These are phyloP conservation scores for Kryptolebias ocellatus DNA, from an alignment of 2,797 vertebrate genomes.

Conservation along the genomic window DNA sequence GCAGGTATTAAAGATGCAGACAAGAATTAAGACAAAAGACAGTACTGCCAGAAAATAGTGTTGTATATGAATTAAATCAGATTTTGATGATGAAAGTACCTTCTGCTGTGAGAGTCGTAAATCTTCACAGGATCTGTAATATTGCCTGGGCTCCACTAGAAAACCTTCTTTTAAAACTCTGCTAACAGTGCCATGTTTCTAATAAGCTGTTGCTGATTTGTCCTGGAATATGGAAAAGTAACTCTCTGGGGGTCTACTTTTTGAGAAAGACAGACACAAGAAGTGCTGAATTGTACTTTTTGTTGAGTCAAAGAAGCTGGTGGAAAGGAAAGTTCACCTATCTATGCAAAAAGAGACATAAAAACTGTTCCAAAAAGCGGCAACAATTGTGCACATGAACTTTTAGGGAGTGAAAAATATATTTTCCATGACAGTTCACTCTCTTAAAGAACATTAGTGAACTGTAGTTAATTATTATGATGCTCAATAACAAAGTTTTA, in stretches of 20 bases:
- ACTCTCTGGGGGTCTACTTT: not conserved
- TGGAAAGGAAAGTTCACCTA: too few relatives aligned
- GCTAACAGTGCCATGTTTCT: not conserved
- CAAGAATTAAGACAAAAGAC: not conserved
- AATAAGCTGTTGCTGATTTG: constrained; percentile 4
- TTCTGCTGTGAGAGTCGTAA: not conserved
- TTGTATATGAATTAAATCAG: not conserved
- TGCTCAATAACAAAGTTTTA: too few relatives aligned
- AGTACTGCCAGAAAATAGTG: not conserved
- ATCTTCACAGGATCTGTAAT: not conserved
- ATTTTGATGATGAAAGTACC: not conserved
- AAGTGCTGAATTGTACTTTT: constrained; percentile 5
- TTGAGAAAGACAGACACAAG: not conserved
- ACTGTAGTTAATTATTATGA: too few relatives aligned
- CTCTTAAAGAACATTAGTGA: too few relatives aligned
- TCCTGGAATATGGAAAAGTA: constrained; percentile 1
- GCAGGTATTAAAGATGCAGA: not conserved
- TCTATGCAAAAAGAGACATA: too few relatives aligned
- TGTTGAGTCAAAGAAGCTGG: not conserved
- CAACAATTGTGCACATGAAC: too few relatives aligned
- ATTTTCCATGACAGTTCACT: too few relatives aligned
- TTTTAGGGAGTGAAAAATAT: too few relatives aligned
- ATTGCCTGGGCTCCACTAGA: not conserved
- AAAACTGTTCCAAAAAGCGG: too few relatives aligned
- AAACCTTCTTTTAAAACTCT: not conserved